A percentile compares a stretch with the other conserved stretches of the same genome.
These are phyloP conservation scores for Lepidurus couesii DNA, from an alignment of 1,140 invertebrate genomes.

Conservation along the genomic window DNA sequence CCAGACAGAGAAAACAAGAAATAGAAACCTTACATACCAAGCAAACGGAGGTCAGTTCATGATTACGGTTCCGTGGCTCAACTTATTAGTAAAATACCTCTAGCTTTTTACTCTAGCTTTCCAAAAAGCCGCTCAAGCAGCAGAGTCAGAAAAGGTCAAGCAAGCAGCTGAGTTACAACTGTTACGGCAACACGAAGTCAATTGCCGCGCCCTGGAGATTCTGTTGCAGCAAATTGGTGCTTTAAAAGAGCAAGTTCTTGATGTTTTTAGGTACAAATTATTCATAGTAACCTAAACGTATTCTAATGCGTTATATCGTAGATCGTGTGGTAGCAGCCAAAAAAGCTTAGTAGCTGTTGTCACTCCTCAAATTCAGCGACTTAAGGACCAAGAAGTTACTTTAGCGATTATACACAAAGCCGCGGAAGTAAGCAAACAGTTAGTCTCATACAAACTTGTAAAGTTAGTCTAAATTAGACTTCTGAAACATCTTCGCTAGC, in stretches of 20 bases:
- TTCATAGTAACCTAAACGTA: neutral
- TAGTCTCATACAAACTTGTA: too few relatives aligned
- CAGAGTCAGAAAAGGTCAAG: neutral
- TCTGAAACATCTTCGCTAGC: neutral
- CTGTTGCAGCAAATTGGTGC: neutral
- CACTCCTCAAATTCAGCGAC: neutral
- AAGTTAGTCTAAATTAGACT: neutral
- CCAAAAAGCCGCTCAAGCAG: neutral
- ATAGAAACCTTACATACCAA: neutral
- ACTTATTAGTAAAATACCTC: neutral
- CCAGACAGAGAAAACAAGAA: neutral
- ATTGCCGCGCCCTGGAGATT: neutral
- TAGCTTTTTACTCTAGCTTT: neutral
- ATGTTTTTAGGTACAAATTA: neutral
- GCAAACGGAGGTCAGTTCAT: neutral
- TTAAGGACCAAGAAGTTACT: neutral
- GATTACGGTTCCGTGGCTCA: neutral
- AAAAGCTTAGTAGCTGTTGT: neutral
- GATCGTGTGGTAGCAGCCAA: neutral
- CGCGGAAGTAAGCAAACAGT: neutral
- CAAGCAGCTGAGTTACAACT: slow-evolving; percentile 3
- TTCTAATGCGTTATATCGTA: neutral
- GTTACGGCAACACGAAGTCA: neutral
- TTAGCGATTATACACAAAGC: neutral
- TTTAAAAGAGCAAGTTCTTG: neutral